Percentiles rank a stretch among this genome's conserved stretches.
Evolutionary conservation across 2,113 vertebrate species (phyloP).

Genomic region (Psittacula cyanocephala): DNA sequence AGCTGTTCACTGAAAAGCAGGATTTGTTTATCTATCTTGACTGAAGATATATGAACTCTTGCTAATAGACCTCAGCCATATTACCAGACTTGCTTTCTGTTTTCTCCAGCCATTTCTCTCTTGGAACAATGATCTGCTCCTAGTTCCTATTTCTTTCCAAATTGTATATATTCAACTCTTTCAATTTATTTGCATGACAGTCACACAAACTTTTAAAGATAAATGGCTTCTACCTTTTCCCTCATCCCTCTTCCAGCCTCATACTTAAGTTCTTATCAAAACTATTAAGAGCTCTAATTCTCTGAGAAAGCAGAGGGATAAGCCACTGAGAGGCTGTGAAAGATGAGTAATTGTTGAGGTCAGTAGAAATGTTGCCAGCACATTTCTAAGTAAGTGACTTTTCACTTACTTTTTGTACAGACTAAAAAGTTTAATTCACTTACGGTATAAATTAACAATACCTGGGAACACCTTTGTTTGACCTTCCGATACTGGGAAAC

Average conservation of each 20-base stretch:
- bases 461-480: background rate
- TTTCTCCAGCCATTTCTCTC: background rate
- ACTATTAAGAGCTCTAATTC: background rate
- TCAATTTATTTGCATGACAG: background rate
- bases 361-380: background rate
- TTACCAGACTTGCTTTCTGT: background rate
- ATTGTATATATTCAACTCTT: background rate
- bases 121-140: background rate
- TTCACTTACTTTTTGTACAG: background rate
- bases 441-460: background rate
- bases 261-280: background rate
- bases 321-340: background rate
- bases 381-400: background rate
- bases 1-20: background rate
- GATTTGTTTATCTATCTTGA: conserved; percentile 9
- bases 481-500: background rate
- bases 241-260: background rate
- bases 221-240: background rate
- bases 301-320: background rate
- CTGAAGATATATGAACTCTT: conserved; percentile 14
- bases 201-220: background rate
- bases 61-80: conserved; percentile 14
- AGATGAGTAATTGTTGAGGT: background rate
- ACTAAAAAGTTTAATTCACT: background rate
- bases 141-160: background rate